Conservation (phyloP, 2,888 invertebrate species). For the Philonicus albiceps region DNA sequence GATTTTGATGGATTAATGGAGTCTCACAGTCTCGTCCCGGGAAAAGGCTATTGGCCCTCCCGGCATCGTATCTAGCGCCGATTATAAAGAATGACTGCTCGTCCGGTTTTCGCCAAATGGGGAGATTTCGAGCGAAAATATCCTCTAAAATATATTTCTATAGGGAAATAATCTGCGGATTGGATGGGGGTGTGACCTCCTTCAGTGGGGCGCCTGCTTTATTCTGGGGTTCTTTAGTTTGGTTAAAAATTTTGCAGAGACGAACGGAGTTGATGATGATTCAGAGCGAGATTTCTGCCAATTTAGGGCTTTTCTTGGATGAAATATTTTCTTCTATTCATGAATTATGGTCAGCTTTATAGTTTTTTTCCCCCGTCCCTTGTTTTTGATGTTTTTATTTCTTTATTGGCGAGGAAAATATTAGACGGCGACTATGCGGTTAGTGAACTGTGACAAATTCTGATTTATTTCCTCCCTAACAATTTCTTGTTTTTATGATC, state of each 20-base stretch:
- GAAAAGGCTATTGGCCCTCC: neutral
- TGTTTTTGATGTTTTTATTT: neutral
- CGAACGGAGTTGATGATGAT: neutral
- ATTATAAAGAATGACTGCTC: conserved; percentile 19
- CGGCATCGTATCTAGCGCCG: neutral
- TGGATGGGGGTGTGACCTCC: neutral
- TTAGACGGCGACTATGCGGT: neutral
- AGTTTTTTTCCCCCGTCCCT: neutral
- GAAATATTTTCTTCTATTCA: neutral
- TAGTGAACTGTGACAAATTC: neutral
- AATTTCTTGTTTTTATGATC: neutral
- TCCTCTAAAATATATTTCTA: neutral
- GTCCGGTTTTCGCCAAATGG: neutral
- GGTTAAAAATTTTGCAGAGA: neutral
- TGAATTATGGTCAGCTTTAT: neutral
- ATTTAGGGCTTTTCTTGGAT: neutral
- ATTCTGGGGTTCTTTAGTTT: neutral
- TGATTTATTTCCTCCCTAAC: neutral
- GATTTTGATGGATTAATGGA: conserved; percentile 34
- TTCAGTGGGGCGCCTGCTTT: neutral
- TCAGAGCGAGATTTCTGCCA: neutral
- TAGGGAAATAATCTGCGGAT: neutral
- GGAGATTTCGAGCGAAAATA: neutral
- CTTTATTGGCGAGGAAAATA: neutral
- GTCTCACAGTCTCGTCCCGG: neutral